A percentile compares a stretch with the other conserved stretches of the same genome.
phyloP scores from a whole-genome alignment of 2,797 vertebrate species.

The Sebastiscus albofasciatus region DNA sequence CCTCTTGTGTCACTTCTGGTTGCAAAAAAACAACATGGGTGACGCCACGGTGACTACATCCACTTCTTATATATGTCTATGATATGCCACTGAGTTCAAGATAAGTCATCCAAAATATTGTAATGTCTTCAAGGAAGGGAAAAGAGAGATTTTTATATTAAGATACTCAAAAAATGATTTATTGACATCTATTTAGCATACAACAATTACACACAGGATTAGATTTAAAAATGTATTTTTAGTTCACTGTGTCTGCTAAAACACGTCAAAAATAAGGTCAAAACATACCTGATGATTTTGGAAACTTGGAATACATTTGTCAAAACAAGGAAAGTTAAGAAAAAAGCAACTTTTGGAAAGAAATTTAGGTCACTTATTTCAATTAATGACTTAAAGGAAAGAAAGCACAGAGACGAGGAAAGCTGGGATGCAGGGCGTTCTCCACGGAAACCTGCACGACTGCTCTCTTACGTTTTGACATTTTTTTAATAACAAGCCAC shows the following conservation, averaged over 20 bases:
- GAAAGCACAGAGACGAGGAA: neutral
- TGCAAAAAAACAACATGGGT: too few relatives aligned
- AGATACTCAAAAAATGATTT: neutral
- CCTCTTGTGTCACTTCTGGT: too few relatives aligned
- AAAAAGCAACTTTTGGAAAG: neutral
- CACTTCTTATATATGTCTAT: too few relatives aligned
- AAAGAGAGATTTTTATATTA: neutral
- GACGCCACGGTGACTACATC: too few relatives aligned
- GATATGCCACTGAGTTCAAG: neutral
- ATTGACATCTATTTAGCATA: neutral
- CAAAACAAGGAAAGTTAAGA: neutral
- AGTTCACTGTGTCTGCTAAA: neutral
- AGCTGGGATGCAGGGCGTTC: neutral
- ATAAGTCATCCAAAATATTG: neutral
- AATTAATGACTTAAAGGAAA: conserved; percentile 4
- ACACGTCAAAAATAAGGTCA: neutral
- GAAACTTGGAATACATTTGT: neutral
- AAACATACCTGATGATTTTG: neutral
- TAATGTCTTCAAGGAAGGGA: neutral
- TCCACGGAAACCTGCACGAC: conserved; percentile 6
- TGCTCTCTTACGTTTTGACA: neutral
- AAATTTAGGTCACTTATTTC: conserved; percentile 7
- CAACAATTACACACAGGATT: neutral
- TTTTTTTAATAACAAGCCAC: conserved; percentile 24
- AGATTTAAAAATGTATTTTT: neutral